phyloP scores from a whole-genome alignment of 2,888 invertebrate genomes.

The Dyspetes luteomarginatus region DNA sequence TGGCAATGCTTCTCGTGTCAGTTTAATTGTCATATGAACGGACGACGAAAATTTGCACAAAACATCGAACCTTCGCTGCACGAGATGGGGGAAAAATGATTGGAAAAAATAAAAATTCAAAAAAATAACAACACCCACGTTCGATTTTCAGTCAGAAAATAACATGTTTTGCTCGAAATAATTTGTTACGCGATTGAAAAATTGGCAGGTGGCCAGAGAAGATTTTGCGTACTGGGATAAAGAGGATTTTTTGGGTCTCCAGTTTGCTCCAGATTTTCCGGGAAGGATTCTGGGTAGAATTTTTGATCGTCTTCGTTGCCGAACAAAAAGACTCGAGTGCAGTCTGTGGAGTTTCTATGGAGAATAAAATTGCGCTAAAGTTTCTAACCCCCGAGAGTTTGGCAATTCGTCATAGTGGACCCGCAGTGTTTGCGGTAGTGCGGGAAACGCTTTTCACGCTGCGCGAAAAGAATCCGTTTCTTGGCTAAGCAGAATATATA shows the following conservation, averaged over 20 bases:
- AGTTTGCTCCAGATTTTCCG: constrained; percentile 56
- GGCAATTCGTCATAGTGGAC: constrained; percentile 71
- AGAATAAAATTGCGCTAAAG: constrained; percentile 27
- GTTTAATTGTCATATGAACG: constrained; percentile 41
- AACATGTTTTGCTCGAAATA: constrained; percentile 43
- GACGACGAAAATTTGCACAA: neutral
- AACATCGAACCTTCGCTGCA: neutral
- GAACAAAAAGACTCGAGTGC: constrained; percentile 42
- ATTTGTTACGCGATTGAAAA: constrained; percentile 37
- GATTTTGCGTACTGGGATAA: constrained; percentile 29
- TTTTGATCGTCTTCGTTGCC: constrained; percentile 32
- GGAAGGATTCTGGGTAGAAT: constrained; percentile 9
- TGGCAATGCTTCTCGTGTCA: constrained; percentile 11
- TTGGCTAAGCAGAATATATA: constrained; percentile 58
- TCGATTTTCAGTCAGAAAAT: constrained; percentile 11
- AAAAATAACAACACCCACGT: neutral
- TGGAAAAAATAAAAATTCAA: constrained; percentile 9
- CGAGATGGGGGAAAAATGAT: neutral
- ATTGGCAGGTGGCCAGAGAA: constrained; percentile 54
- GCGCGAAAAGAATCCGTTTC: constrained; percentile 75
- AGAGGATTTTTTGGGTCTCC: constrained; percentile 13
- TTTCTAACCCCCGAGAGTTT: constrained; percentile 10
- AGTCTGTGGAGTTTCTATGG: neutral
- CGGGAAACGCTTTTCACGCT: constrained; percentile 75
- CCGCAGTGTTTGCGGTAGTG: constrained; percentile 78